A percentile compares a stretch with the other conserved stretches of the same genome.
Evolutionary conservation across 2,888 invertebrate species (phyloP).

Genomic region (Acronicta leporina): DNA sequence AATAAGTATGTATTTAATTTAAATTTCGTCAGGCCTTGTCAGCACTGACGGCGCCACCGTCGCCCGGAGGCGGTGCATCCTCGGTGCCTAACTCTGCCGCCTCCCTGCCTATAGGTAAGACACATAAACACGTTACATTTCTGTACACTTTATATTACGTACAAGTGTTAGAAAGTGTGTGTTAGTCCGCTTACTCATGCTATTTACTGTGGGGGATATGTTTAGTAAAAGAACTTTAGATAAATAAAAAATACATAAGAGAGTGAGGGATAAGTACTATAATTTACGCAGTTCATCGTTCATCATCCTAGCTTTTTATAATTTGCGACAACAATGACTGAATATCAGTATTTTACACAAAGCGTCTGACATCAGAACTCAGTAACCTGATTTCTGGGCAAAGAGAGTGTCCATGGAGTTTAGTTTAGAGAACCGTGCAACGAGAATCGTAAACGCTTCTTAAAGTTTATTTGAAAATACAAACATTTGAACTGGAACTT

Average conservation of each 20-base stretch:
- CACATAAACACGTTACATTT: conserved; percentile 16
- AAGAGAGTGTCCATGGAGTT: no score
- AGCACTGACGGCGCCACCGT: conserved; percentile 84
- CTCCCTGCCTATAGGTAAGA: conserved; percentile 84
- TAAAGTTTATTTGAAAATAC: no score
- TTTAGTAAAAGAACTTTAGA: conserved; percentile 17
- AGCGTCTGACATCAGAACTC: no score
- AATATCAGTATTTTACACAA: no score
- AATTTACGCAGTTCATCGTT: background rate
- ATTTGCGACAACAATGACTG: no score
- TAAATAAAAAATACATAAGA: no score
- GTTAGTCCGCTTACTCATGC: conserved; percentile 53
- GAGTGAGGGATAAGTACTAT: no score
- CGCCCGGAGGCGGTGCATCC: conserved; percentile 82
- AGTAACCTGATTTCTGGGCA: no score
- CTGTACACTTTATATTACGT: conserved; percentile 4
- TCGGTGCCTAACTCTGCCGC: conserved; percentile 84
- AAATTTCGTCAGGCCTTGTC: conserved; percentile 74
- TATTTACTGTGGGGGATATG: conserved; percentile 22
- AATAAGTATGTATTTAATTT: no score
- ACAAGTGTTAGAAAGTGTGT: conserved; percentile 52
- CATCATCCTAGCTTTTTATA: background rate
- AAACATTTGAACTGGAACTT: no score
- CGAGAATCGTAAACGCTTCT: no score
- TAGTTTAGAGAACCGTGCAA: no score